Percentiles rank a stretch among this genome's conserved stretches.
Conservation (phyloP, 2,888 invertebrate genomes). For the Aphidoletes aphidimyza region DNA sequence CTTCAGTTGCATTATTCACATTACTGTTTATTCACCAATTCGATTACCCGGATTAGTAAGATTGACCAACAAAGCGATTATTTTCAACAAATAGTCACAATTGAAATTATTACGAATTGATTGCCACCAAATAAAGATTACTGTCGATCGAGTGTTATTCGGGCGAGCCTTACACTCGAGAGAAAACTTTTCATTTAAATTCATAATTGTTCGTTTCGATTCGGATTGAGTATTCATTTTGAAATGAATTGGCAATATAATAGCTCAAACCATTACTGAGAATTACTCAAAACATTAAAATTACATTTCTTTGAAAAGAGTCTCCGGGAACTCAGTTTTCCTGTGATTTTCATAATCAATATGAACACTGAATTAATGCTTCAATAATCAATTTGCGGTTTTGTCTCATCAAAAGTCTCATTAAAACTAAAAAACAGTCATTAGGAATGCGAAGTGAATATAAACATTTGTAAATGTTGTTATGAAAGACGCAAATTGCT, state of each 20-base stretch:
- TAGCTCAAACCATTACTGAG: too few species aligned
- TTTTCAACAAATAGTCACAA: too few species aligned
- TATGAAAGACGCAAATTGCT: neutral
- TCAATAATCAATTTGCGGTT: slow-evolving; percentile 15
- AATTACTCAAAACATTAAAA: neutral
- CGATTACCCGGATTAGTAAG: neutral
- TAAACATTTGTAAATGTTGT: slow-evolving; percentile 5
- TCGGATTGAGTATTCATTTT: too few species aligned
- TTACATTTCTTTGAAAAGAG: too few species aligned
- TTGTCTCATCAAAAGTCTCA: neutral
- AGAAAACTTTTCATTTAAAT: neutral
- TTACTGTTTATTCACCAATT: slow-evolving; percentile 14
- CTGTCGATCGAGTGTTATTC: neutral
- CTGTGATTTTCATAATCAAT: slow-evolving; percentile 4
- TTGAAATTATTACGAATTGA: neutral
- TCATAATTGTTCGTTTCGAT: neutral
- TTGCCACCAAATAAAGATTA: slow-evolving; percentile 16
- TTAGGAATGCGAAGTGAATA: neutral
- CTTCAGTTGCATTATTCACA: slow-evolving; percentile 7
- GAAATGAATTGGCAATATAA: too few species aligned
- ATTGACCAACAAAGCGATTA: neutral
- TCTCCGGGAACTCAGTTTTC: too few species aligned
- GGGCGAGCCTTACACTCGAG: too few species aligned
- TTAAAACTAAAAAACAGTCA: neutral
- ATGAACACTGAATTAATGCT: neutral